These are phyloP conservation scores for Gandaritis pyraliata DNA, from an alignment of 2,888 invertebrate genomes.

Conservation along the genomic window DNA sequence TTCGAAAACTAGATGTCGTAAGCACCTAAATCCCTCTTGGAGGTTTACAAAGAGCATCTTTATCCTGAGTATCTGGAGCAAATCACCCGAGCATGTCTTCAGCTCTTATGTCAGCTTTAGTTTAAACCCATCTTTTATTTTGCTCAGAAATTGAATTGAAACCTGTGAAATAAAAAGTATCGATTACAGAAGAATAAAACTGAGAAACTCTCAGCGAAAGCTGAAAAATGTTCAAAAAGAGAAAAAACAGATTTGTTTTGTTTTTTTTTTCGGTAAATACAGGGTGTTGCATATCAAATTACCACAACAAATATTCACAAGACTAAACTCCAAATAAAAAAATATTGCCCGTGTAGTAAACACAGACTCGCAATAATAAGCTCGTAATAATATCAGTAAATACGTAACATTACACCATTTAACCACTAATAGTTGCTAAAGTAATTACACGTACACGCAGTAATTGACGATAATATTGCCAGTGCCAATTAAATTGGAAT, in stretches of 20 bases:
- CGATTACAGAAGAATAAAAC: neutral
- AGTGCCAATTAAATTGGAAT: constrained; percentile 13
- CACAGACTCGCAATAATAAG: neutral
- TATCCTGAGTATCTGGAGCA: constrained; percentile 64
- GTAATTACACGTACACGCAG: constrained; percentile 16
- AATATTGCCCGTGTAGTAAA: neutral
- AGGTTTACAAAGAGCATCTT: constrained; percentile 62
- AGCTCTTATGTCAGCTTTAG: constrained; percentile 66
- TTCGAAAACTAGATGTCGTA: constrained; percentile 51
- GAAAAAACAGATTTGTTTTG: too few species aligned
- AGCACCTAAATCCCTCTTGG: constrained; percentile 60
- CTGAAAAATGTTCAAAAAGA: too few species aligned
- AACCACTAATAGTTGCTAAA: constrained; percentile 22
- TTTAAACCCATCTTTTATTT: constrained; percentile 52
- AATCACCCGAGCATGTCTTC: constrained; percentile 61
- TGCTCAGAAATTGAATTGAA: constrained; percentile 56
- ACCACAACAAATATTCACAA: neutral
- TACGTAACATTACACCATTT: constrained; percentile 10
- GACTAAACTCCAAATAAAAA: neutral
- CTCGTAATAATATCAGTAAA: constrained; percentile 4
- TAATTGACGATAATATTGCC: constrained; percentile 10
- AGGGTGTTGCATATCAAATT: too few species aligned
- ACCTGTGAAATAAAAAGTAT: constrained; percentile 5
- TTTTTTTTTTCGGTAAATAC: too few species aligned
- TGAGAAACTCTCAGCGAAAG: too few species aligned